Conservation (phyloP, 2,113 vertebrate species). For the Eubucco bourcierii region DNA sequence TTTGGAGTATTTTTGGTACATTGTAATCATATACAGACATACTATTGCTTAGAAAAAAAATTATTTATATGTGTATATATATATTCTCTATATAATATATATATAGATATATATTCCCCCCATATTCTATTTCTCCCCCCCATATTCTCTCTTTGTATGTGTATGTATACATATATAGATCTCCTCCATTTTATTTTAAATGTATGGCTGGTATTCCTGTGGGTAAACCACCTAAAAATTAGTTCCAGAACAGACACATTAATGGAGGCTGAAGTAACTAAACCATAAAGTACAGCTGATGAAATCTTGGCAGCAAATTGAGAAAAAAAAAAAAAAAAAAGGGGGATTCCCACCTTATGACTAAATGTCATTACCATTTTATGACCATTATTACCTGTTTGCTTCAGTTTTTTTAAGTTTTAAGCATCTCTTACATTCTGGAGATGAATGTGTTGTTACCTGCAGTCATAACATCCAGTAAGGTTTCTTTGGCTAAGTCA, state of each 20-base stretch:
- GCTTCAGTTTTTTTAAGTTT: neutral
- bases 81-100: too few relatives aligned
- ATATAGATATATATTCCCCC: neutral
- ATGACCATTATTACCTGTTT: neutral
- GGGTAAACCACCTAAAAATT: constrained; percentile 57
- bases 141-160: too few relatives aligned
- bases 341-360: neutral
- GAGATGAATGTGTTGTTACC: neutral
- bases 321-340: constrained; percentile 21
- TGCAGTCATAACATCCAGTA: neutral
- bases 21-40: neutral
- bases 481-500: neutral
- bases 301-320: constrained; percentile 34
- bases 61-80: too few relatives aligned
- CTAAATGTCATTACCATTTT: constrained; percentile 2
- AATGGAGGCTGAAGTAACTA: constrained; percentile 40
- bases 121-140: too few relatives aligned
- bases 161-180: neutral
- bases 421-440: neutral
- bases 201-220: constrained; percentile 50
- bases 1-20: constrained; percentile 17
- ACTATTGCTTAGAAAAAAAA: neutral
- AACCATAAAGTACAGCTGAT: neutral
- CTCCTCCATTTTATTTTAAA: constrained; percentile 38
- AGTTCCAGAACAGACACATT: constrained; percentile 45